Evolutionary conservation across 2,888 invertebrate species (phyloP), one percentile per base, ranked within the genome.

Genomic region (Priocnemis perturbator): DNA sequence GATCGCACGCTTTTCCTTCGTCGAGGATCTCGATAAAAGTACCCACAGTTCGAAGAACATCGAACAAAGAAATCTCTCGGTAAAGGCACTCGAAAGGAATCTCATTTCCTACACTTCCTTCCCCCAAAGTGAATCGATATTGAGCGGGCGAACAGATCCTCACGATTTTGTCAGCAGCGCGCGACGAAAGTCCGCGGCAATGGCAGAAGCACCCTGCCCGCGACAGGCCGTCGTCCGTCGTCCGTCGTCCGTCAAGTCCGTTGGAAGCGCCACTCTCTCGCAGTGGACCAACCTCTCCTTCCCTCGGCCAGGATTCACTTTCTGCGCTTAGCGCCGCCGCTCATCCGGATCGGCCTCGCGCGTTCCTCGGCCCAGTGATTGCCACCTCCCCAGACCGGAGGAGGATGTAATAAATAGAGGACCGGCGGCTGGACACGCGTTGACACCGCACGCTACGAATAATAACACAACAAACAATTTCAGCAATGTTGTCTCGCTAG

Each of bases 401-500:
- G 15, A 15, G 26, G 26, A 4, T 26, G 3, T 26, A 26, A 26
- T 26, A 26, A 26, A 26, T 26, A 63, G 55, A 48, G 50, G 60
- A 57, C 20, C 21, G 30, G 48, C 53, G 21, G 60, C 53, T 58
- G 58, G 57, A 56, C 45, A 61, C 59, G 47, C 71, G 61, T 70
- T 66, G 70, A 70, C 71, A 73, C 71, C 7, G 37, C 37, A 1
- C 37, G 58, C 81, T 81, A 78, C 73, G 78, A 76, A 81, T 79
- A 81, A 81, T 78, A 81, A 79, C 74, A 78, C 59, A 81, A 81
- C 75, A 74, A 75, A 79, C 74, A 76, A 81, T 81, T 79, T 73
- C 67, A 81, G 81, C 71, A 78, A 79, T 79, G 81, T 73, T 67
- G 78, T 71, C 78, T 77, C 68, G 77, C 80, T 78, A 78, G 79